Conservation (phyloP, 2,113 vertebrate species). For the Gymnocephalus cernua region DNA sequence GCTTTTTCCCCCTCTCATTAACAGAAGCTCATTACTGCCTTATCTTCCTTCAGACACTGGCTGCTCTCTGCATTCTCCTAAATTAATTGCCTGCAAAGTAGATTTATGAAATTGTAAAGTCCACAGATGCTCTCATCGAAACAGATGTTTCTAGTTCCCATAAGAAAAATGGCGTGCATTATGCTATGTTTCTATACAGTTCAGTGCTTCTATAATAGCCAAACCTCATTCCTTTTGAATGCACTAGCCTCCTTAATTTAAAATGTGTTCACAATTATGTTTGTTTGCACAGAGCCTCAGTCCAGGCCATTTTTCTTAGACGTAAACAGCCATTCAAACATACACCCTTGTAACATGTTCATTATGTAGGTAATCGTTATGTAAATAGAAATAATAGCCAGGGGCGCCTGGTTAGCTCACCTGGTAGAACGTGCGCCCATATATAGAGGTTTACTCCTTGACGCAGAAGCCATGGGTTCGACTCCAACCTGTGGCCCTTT, state of each 20-base stretch:
- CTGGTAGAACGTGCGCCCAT: no score
- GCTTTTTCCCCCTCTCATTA: slow-evolving; percentile 74
- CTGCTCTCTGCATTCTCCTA: slow-evolving; percentile 63
- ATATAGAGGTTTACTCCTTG: no score
- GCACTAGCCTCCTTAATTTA: not conserved
- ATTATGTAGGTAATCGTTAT: not conserved
- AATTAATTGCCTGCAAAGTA: slow-evolving; percentile 72
- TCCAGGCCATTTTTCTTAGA: not conserved
- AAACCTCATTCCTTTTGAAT: slow-evolving; percentile 37
- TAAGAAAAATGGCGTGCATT: slow-evolving; percentile 50
- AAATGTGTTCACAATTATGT: not conserved
- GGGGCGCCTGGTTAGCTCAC: no score
- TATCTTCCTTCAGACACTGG: slow-evolving; percentile 69
- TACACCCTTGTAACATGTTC: slow-evolving; percentile 1
- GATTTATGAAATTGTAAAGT: slow-evolving; percentile 72
- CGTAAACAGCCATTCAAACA: not conserved
- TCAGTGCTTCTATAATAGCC: slow-evolving; percentile 24
- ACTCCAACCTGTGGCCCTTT: no score
- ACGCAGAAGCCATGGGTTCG: no score
- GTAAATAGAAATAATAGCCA: not conserved
- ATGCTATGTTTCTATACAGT: slow-evolving; percentile 28
- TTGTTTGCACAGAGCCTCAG: not conserved
- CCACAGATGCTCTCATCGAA: slow-evolving; percentile 70
- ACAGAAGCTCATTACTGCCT: slow-evolving; percentile 73
- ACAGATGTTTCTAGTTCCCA: slow-evolving; percentile 72